Evolutionary conservation across 2,888 invertebrate species (phyloP).

Genomic region (Schizotus pectinicornis): DNA sequence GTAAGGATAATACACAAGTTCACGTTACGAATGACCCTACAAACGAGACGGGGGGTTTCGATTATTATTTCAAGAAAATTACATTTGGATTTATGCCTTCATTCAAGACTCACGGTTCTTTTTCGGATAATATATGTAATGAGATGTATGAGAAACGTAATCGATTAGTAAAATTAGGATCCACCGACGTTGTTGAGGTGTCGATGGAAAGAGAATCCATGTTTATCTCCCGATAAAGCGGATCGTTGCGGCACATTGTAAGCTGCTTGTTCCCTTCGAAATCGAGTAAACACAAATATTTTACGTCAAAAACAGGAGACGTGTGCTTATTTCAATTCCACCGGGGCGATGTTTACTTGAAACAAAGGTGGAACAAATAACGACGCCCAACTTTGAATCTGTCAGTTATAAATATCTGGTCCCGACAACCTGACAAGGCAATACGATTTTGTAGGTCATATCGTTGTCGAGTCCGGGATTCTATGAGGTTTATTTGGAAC

Average conservation of each 20-base stretch:
- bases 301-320: slow-evolving; percentile 23
- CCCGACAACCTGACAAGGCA: slow-evolving; percentile 30
- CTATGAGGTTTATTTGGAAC: slow-evolving; percentile 9
- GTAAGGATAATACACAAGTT: slow-evolving; percentile 15
- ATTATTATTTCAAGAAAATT: slow-evolving; percentile 18
- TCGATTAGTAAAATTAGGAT: neutral
- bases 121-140: too few species aligned
- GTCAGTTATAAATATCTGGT: slow-evolving; percentile 33
- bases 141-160: too few species aligned
- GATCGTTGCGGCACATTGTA: slow-evolving; percentile 5
- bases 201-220: slow-evolving; percentile 12
- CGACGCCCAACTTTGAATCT: slow-evolving; percentile 31
- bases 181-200: neutral
- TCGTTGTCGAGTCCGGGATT: slow-evolving; percentile 20
- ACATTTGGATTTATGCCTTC: slow-evolving; percentile 10
- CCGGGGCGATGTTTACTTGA: slow-evolving; percentile 24
- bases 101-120: neutral
- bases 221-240: slow-evolving; percentile 4
- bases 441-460: slow-evolving; percentile 30
- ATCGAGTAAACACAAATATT: slow-evolving; percentile 27
- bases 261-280: slow-evolving; percentile 13
- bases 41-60: slow-evolving; percentile 5
- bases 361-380: slow-evolving; percentile 30
- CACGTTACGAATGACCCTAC: slow-evolving; percentile 2
- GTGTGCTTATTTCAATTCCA: slow-evolving; percentile 20